phyloP scores from a whole-genome alignment of 1,140 invertebrate genomes.

The Platyscapa corneri region DNA sequence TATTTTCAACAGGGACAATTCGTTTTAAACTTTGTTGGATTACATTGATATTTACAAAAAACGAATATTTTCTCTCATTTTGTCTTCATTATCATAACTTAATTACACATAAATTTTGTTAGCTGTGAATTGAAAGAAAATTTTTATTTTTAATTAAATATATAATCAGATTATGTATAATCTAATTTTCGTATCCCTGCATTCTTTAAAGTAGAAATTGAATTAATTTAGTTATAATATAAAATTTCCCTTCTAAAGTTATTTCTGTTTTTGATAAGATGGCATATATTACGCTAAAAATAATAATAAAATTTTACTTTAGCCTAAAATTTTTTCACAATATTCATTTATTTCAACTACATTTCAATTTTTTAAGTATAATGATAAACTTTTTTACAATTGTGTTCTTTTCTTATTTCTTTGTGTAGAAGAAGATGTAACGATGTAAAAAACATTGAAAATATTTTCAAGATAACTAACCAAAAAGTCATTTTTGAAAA shows the following conservation, averaged over 20 bases:
- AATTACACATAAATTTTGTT: neutral
- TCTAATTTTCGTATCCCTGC: neutral
- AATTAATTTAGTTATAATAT: neutral
- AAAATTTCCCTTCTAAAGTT: neutral
- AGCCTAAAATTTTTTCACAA: neutral
- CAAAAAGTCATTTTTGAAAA: slow-evolving; percentile 58
- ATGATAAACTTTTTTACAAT: neutral
- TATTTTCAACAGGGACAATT: no score
- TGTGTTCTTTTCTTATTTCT: neutral
- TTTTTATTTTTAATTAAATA: neutral
- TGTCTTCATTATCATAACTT: neutral
- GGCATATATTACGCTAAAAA: neutral
- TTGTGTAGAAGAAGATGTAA: neutral
- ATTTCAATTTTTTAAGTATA: no score
- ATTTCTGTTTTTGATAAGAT: neutral
- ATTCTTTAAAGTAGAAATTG: neutral
- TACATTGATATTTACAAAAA: no score
- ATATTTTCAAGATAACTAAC: slow-evolving; percentile 22
- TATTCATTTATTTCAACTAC: no score
- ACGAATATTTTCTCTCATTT: no score
- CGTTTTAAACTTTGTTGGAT: no score
- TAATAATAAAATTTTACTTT: neutral
- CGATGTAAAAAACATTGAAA: neutral
- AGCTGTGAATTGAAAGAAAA: neutral
- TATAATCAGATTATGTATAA: neutral